These are phyloP conservation scores for Notechis scutatus DNA, from an alignment of 2,113 vertebrate species.

Conservation along the genomic window DNA sequence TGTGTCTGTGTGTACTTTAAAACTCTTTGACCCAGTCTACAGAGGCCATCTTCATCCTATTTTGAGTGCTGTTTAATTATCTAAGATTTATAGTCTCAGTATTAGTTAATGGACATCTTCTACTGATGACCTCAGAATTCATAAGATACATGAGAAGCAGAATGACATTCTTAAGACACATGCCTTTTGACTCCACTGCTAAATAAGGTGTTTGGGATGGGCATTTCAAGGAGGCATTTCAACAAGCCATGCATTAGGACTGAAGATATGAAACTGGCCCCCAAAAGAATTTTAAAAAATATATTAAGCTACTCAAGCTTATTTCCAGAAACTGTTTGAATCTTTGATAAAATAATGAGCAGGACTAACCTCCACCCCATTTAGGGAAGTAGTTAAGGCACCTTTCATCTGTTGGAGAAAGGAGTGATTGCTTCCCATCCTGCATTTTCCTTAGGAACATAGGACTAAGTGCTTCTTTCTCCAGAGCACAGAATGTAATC, in stretches of 20 bases:
- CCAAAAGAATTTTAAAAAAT: neutral
- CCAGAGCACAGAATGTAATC: neutral
- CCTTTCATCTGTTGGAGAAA: neutral
- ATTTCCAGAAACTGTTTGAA: neutral
- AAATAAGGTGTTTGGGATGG: constrained; percentile 31
- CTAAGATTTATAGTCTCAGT: neutral
- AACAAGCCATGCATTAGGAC: constrained; percentile 14
- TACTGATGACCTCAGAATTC: constrained; percentile 43
- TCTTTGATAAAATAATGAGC: neutral
- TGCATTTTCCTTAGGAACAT: neutral
- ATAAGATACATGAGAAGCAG: constrained; percentile 54
- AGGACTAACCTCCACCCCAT: neutral
- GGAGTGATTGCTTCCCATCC: neutral
- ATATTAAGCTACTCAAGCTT: neutral
- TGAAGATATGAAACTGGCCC: neutral
- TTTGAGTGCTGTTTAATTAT: neutral
- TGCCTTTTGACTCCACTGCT: constrained; percentile 30
- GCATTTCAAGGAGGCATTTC: constrained; percentile 46
- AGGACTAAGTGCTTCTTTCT: neutral
- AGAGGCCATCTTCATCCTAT: neutral
- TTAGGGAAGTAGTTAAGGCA: neutral
- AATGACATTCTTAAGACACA: constrained; percentile 46
- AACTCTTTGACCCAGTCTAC: neutral
- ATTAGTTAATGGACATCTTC: constrained; percentile 20
- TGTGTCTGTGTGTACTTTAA: neutral